Conservation (phyloP, 2,797 vertebrate species). For the Amblyopsis hoosieri region DNA sequence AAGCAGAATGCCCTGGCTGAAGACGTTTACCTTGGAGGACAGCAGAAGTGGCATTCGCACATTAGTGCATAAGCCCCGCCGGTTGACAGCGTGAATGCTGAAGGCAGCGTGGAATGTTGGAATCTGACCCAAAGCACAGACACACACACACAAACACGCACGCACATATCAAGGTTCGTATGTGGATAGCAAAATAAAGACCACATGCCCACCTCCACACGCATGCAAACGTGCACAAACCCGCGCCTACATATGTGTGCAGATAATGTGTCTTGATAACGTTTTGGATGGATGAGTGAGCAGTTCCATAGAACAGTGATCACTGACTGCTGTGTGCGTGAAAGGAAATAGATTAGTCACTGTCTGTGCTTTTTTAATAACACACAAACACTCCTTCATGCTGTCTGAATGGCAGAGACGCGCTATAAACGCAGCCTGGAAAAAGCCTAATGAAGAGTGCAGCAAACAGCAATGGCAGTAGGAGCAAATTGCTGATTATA, state of each 20-base stretch:
- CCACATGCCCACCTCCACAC: slow-evolving; percentile 7
- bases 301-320: slow-evolving; percentile 65
- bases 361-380: slow-evolving; percentile 72
- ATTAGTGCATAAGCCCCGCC: slow-evolving; percentile 64
- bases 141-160: not conserved
- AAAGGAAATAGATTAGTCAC: slow-evolving; percentile 75
- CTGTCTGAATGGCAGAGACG: slow-evolving; percentile 55
- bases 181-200: slow-evolving; percentile 5
- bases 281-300: slow-evolving; percentile 70
- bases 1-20: slow-evolving; percentile 28
- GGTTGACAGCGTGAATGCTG: slow-evolving; percentile 60
- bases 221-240: slow-evolving; percentile 11
- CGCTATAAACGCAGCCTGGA: slow-evolving; percentile 47
- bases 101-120: slow-evolving; percentile 39
- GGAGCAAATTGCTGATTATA: slow-evolving; percentile 1
- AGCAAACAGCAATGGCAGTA: slow-evolving; percentile 38
- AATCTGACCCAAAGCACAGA: slow-evolving; percentile 3
- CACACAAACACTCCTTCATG: slow-evolving; percentile 64
- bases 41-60: slow-evolving; percentile 53
- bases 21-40: slow-evolving; percentile 43
- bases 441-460: slow-evolving; percentile 38
- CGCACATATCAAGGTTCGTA: not conserved
- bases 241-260: slow-evolving; percentile 26
- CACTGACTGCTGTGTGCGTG: slow-evolving; percentile 61
- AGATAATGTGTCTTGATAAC: slow-evolving; percentile 69